A percentile compares a stretch with the other conserved stretches of the same genome.
phyloP scores from a whole-genome alignment of 2,888 invertebrate species.

The Ligdia adustata region DNA sequence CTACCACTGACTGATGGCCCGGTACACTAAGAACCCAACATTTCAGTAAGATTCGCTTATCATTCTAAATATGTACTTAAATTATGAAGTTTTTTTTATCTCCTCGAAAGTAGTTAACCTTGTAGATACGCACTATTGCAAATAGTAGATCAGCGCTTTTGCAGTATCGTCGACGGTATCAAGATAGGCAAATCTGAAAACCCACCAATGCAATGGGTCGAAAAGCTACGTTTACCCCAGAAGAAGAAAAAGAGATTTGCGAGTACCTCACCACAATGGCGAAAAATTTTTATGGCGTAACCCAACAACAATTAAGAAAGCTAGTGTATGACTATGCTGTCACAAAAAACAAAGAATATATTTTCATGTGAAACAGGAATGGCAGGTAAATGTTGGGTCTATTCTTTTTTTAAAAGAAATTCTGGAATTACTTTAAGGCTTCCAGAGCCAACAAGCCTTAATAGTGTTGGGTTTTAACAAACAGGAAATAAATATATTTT shows the following conservation, averaged over 20 bases:
- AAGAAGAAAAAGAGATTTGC: conserved; percentile 8
- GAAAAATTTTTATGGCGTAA: conserved; percentile 14
- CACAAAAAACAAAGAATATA: conserved; percentile 14
- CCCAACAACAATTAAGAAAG: conserved; percentile 13
- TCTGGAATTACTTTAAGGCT: conserved; percentile 1
- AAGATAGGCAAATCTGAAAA: background rate
- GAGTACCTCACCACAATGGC: conserved; percentile 4
- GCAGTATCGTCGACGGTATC: too few relatives aligned
- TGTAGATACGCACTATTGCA: too few relatives aligned
- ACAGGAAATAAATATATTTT: conserved; percentile 7
- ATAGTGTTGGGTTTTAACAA: conserved; percentile 9
- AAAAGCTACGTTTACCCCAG: conserved; percentile 9
- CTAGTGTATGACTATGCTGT: conserved; percentile 9
- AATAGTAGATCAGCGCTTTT: too few relatives aligned
- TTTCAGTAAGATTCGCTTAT: too few relatives aligned
- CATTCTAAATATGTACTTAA: too few relatives aligned
- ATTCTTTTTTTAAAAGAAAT: conserved; percentile 17
- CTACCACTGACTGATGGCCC: too few relatives aligned
- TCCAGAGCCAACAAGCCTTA: conserved; percentile 5
- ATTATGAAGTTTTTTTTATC: too few relatives aligned
- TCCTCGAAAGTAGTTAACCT: too few relatives aligned
- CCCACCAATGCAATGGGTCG: conserved; percentile 6
- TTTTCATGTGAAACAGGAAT: conserved; percentile 8
- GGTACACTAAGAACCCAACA: too few relatives aligned
- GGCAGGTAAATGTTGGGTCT: conserved; percentile 11